Evolutionary conservation across 2,113 vertebrate genomes (phyloP).

Genomic region (Caretta caretta): DNA sequence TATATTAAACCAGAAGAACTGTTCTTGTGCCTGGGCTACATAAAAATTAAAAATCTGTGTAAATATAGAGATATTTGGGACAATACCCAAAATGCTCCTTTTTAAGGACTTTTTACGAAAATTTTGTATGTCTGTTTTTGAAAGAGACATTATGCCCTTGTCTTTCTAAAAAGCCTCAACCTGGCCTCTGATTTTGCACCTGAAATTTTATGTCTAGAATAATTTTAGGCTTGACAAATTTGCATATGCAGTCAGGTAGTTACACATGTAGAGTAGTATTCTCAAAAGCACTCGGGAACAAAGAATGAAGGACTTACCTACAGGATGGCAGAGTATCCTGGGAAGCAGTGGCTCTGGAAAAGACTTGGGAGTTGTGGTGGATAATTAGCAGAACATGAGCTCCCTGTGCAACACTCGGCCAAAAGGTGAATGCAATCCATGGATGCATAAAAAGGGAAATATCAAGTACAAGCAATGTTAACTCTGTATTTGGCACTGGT

Average conservation of each 20-base stretch:
- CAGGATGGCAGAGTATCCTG: not conserved
- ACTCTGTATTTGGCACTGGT: too few species aligned
- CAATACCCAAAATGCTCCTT: not conserved
- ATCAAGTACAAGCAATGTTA: too few species aligned
- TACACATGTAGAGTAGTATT: not conserved
- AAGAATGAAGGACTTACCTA: not conserved
- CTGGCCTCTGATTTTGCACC: not conserved
- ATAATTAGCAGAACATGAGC: not conserved
- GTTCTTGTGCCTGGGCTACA: not conserved
- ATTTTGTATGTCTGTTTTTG: accelerated
- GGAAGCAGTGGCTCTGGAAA: not conserved
- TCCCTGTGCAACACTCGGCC: not conserved
- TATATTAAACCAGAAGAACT: not conserved
- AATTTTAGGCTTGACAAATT: not conserved
- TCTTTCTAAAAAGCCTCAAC: not conserved
- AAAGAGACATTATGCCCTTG: not conserved
- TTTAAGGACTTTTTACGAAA: not conserved
- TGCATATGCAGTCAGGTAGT: not conserved
- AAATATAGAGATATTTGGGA: not conserved
- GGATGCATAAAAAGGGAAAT: too few species aligned
- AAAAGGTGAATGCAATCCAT: too few species aligned
- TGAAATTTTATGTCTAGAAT: not conserved
- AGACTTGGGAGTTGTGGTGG: too few species aligned
- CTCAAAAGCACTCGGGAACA: not conserved
- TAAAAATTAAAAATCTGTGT: not conserved